These are phyloP conservation scores for Platynereis dumerilii DNA, from an alignment of 2,888 invertebrate genomes.

Conservation along the genomic window DNA sequence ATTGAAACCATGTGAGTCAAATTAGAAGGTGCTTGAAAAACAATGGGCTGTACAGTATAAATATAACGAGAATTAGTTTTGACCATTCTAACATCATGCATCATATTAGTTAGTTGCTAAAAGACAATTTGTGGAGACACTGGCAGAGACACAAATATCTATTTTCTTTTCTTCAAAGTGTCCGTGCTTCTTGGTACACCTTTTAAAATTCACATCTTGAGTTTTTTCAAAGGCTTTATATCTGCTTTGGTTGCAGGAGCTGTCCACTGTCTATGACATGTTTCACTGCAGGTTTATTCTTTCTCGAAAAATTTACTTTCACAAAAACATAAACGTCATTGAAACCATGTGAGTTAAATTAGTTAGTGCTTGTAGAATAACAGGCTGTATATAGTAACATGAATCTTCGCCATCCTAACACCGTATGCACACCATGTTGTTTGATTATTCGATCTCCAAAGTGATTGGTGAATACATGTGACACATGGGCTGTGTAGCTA, in stretches of 20 bases:
- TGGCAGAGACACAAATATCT: no score
- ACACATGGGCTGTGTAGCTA: no score
- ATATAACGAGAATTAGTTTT: background rate
- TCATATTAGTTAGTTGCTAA: background rate
- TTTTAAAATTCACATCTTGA: no score
- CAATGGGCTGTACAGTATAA: background rate
- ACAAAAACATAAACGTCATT: conserved; percentile 10
- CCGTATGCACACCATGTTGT: no score
- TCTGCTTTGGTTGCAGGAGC: conserved; percentile 14
- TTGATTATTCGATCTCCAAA: no score
- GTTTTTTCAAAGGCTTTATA: no score
- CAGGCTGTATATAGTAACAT: no score
- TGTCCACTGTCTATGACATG: conserved; percentile 62
- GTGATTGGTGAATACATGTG: no score
- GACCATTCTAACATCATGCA: background rate
- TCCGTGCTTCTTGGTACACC: no score
- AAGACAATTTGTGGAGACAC: no score
- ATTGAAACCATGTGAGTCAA: background rate
- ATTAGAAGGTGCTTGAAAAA: background rate
- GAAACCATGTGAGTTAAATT: conserved; percentile 18
- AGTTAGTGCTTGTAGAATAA: background rate
- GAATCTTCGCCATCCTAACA: no score
- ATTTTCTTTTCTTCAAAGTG: no score
- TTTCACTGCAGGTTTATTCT: conserved; percentile 65
- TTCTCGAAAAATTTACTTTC: conserved; percentile 53